Percentiles rank a stretch among this genome's conserved stretches.
Evolutionary conservation across 1,140 invertebrate genomes (phyloP).

Genomic region (Tribolium madens): DNA sequence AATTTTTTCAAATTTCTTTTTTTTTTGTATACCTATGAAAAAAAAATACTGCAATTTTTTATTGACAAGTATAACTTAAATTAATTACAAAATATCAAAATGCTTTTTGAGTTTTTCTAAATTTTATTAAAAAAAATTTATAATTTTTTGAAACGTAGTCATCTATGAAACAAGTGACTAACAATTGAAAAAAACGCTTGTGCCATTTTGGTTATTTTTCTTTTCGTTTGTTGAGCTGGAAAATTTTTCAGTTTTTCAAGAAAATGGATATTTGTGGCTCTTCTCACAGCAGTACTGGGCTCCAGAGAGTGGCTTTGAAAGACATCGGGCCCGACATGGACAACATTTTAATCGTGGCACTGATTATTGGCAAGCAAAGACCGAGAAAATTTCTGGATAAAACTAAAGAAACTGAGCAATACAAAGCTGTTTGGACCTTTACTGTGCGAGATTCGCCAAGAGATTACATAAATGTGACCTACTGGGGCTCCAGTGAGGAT

Average conservation of each 20-base stretch:
- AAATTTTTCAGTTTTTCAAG: not conserved
- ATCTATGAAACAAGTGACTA: not conserved
- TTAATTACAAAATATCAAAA: no score
- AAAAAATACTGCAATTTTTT: no score
- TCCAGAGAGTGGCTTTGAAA: conserved; percentile 56
- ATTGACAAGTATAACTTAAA: no score
- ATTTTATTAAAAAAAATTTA: not conserved
- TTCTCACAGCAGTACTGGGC: conserved; percentile 30
- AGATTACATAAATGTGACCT: conserved; percentile 77
- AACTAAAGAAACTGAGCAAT: conserved; percentile 31
- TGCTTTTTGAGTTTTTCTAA: no score
- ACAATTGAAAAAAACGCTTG: conserved; percentile 2
- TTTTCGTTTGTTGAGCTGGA: conserved; percentile 6
- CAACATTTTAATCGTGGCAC: conserved; percentile 59
- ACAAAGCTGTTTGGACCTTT: conserved; percentile 74
- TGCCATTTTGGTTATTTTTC: not conserved
- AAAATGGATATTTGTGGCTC: not conserved
- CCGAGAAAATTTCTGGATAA: conserved; percentile 54
- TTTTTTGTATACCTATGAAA: no score
- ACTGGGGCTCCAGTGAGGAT: conserved; percentile 74
- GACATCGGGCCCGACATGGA: conserved; percentile 55
- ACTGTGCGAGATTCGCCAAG: conserved; percentile 76
- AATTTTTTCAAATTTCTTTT: no score
- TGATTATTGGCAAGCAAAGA: conserved; percentile 62
- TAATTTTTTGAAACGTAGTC: not conserved